Conservation (phyloP, 1,140 invertebrate genomes). For the Matsumurasca onukii region DNA sequence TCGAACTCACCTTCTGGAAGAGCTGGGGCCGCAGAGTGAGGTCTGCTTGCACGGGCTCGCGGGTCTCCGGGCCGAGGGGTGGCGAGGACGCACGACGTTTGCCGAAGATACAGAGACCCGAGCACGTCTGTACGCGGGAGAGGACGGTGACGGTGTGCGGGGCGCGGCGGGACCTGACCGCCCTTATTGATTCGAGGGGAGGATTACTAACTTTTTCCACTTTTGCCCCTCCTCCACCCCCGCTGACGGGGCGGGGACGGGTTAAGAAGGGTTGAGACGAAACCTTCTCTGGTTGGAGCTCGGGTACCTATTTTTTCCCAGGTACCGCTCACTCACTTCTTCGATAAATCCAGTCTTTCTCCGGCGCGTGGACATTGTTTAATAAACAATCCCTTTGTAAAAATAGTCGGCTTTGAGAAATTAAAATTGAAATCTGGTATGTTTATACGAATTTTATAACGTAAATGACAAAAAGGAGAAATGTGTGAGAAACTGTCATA, state of each 20-base stretch:
- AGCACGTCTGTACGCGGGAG: conserved; percentile 37
- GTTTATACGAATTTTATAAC: too few species aligned
- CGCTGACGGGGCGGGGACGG: conserved; percentile 18
- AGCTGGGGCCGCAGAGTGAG: neutral
- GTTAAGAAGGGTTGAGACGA: conserved; percentile 30
- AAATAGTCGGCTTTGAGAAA: too few species aligned
- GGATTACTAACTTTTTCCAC: conserved; percentile 37
- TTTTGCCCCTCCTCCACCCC: conserved; percentile 34
- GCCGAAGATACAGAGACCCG: conserved; percentile 34
- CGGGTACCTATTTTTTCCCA: conserved; percentile 15
- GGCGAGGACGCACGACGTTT: conserved; percentile 27
- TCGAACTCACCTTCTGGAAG: conserved; percentile 27
- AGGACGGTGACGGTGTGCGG: conserved; percentile 37
- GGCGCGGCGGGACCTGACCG: conserved; percentile 25
- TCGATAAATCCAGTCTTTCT: conserved; percentile 17
- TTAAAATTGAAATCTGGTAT: too few species aligned
- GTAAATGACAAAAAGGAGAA: too few species aligned
- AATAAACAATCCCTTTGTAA: conserved; percentile 21
- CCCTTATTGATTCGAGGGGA: conserved; percentile 39
- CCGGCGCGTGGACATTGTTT: conserved; percentile 14
- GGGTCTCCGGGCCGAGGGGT: conserved; percentile 15
- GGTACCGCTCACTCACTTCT: neutral
- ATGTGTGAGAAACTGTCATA: too few species aligned
- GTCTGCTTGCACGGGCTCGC: conserved; percentile 9
- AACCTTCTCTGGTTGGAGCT: conserved; percentile 9